Conservation (phyloP, 2,797 vertebrate species). For the Pristis pectinata region DNA sequence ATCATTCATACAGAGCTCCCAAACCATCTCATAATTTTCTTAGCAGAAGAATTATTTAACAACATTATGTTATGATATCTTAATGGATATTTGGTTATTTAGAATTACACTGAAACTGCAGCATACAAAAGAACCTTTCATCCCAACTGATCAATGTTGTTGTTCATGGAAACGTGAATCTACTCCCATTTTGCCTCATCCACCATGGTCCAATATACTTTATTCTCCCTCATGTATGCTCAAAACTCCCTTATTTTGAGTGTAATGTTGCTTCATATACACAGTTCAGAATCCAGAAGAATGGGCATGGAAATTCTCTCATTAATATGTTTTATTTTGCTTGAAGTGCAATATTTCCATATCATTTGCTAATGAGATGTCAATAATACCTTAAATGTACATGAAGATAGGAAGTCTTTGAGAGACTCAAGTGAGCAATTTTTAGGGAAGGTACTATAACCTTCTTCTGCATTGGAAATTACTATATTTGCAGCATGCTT, state of each 20-base stretch:
- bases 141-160: neutral
- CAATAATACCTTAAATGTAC: neutral
- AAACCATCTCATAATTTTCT: neutral
- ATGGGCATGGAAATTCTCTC: no score
- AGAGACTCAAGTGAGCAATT: neutral
- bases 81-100: neutral
- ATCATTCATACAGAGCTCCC: neutral
- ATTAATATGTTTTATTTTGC: neutral
- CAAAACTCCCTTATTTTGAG: neutral
- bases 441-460: neutral
- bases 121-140: neutral
- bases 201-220: neutral
- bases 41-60: neutral
- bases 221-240: neutral
- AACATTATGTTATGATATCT: neutral
- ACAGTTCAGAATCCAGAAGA: neutral
- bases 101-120: neutral
- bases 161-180: neutral
- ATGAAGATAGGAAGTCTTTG: neutral
- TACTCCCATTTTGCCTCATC: neutral
- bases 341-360: no score
- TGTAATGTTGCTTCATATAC: neutral
- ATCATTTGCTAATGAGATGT: neutral
- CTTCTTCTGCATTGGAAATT: slow-evolving; percentile 63
- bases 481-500: slow-evolving; percentile 60